A percentile compares a stretch with the other conserved stretches of the same genome.
These are phyloP conservation scores for Triplophysa rosa DNA, from an alignment of 2,113 vertebrate species.

Conservation along the genomic window DNA sequence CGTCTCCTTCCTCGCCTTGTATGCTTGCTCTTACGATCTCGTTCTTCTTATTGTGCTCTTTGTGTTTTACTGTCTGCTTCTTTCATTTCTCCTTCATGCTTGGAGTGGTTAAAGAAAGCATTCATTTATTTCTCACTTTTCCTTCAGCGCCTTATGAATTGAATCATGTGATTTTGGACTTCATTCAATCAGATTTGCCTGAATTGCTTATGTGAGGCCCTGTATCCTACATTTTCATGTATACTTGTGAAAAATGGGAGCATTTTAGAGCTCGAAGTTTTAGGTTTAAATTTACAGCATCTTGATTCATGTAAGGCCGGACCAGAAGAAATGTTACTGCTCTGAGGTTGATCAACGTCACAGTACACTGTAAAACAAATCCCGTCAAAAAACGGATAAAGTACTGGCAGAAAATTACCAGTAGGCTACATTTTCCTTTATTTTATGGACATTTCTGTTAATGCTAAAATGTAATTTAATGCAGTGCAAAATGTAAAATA, in stretches of 20 bases:
- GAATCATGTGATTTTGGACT: conserved; percentile 31
- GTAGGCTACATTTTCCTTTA: no score
- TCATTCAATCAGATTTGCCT: conserved; percentile 25
- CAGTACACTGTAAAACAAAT: no score
- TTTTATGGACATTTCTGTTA: no score
- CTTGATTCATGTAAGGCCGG: not conserved
- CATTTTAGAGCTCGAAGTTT: not conserved
- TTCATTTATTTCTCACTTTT: conserved; percentile 20
- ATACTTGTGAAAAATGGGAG: not conserved
- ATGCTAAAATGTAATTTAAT: no score
- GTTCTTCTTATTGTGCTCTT: conserved; percentile 9
- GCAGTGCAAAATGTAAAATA: no score
- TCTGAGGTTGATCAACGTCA: not conserved
- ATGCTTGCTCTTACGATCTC: conserved; percentile 55
- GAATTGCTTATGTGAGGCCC: not conserved
- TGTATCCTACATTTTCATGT: not conserved
- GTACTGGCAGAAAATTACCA: no score
- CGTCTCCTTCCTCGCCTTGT: conserved; percentile 30
- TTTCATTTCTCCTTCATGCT: conserved; percentile 7
- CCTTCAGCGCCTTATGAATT: conserved; percentile 17
- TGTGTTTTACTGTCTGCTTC: conserved; percentile 26
- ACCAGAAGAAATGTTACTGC: not conserved
- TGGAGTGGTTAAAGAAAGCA: conserved; percentile 5
- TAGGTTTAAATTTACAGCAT: not conserved
- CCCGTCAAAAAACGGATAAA: no score